phyloP scores from a whole-genome alignment of 1,140 invertebrate genomes.

The Rhyzopertha dominica region DNA sequence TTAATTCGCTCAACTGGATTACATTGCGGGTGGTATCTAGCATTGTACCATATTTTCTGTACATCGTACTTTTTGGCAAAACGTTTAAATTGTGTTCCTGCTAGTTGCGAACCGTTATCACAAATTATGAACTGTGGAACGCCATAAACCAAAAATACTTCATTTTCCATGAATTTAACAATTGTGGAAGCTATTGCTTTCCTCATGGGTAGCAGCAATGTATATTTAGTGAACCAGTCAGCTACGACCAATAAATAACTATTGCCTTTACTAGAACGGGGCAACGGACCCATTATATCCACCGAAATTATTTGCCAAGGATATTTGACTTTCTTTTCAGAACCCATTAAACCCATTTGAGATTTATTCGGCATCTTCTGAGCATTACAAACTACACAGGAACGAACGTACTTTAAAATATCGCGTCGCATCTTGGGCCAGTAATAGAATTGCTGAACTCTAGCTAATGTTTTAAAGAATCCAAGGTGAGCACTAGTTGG shows the following conservation, averaged over 20 bases:
- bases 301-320: conserved; percentile 29
- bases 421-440: conserved; percentile 19
- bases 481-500: conserved; percentile 14
- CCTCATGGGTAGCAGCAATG: conserved; percentile 11
- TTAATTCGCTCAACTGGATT: conserved; percentile 22
- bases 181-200: conserved; percentile 12
- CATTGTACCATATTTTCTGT: conserved; percentile 15
- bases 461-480: conserved; percentile 19
- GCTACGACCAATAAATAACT: conserved; percentile 39
- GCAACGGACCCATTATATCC: conserved; percentile 44
- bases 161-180: conserved; percentile 16
- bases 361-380: conserved; percentile 13
- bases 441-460: conserved; percentile 17
- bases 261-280: conserved; percentile 23
- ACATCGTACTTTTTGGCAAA: conserved; percentile 7
- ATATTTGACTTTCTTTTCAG: conserved; percentile 15
- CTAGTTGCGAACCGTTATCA: conserved; percentile 29
- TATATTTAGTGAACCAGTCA: conserved; percentile 30
- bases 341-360: conserved; percentile 17
- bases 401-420: conserved; percentile 9
- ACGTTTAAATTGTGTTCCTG: conserved; percentile 10
- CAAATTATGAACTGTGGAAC: conserved; percentile 17
- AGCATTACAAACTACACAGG: conserved; percentile 17
- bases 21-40: conserved; percentile 13
- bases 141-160: conserved; percentile 22